Conservation (phyloP, 37 sponge, comb jelly and placozoan species). For the Geodia barretti region DNA sequence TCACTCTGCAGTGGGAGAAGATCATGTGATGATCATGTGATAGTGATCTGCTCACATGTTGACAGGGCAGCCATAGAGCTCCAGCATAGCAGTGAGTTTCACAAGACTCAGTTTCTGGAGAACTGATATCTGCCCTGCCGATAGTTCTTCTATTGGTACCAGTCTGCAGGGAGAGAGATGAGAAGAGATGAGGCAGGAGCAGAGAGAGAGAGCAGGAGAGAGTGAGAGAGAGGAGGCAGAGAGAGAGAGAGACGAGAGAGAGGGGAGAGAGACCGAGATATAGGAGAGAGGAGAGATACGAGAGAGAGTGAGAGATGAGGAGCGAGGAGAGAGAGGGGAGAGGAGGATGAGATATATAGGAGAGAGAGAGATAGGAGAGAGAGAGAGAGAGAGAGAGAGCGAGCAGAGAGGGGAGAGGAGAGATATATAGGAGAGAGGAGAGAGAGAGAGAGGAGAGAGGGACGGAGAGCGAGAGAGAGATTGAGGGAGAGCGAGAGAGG, state of each 20-base stretch:
- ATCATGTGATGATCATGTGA: neutral
- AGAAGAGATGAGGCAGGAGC: no score
- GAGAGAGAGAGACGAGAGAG: no score
- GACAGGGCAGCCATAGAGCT: conserved; percentile 62
- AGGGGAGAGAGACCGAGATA: no score
- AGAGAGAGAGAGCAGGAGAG: neutral
- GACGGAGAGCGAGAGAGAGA: no score
- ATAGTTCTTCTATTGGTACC: conserved; percentile 85
- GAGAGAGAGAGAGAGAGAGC: conserved; percentile 16
- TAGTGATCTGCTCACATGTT: conserved; percentile 55
- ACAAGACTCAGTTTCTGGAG: conserved; percentile 81
- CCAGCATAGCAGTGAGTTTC: conserved; percentile 77
- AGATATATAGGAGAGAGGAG: neutral
- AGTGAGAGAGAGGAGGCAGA: conserved; percentile 6
- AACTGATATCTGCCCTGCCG: conserved; percentile 78
- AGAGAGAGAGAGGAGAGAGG: neutral
- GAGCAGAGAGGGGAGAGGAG: conserved; percentile 15
- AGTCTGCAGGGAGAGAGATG: conserved; percentile 55
- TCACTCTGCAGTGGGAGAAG: neutral
- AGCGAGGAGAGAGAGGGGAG: no score
- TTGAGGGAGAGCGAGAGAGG: no score
- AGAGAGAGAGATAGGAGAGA: neutral
- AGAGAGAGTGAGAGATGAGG: conserved; percentile 22
- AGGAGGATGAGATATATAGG: no score
- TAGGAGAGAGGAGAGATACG: no score